Base-by-base conservation (phyloP, 2,113 vertebrate species). In the Tenebrosternarchus preto region DNA sequence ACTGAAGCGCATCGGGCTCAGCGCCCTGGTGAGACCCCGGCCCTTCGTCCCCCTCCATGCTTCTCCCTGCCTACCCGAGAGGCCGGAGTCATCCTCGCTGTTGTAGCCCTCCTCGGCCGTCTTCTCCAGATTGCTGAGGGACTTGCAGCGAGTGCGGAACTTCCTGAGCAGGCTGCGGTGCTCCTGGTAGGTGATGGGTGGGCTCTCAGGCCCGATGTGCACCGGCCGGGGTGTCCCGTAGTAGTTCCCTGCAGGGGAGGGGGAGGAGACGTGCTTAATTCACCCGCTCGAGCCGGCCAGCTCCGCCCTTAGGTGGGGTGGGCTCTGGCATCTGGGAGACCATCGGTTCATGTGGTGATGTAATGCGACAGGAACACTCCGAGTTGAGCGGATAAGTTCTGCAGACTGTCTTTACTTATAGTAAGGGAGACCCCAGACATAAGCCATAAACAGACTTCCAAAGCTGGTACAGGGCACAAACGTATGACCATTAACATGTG, bases 101-200 rank as follows among this genome's bases (percentile, higher is more conserved):
- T 91, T 88, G 61, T 90, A 88, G 0, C 80, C 88, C 55, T 93
- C 92, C 46, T 90, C 91, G 36, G 78, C 89, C 1, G 90, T 70
- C 82, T 94, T 94, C 87, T 94, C 93, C 86, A 94, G 89, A 88
- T 94, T 93, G 90, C 92, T 94, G 59, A 94, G 92, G 0, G 93
- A 94, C 85, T 92, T 94, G 90, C 93, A 92, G 83, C 93, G 92
- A 16, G 92, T 94, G 82, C 92, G 89, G 82, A 93, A 94, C 82
- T 92, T 94, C 81, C 89, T 85, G 80, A 94, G 90, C 84, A 94
- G 91, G 86, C 93, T 93, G 73, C 93, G 90, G 81, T 94, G 93
- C 66, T 94, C 93, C 89, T 93, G 92, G 86, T 93, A 94, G 63
- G 91, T 93, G 83, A 94, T 93, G 81, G 93, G 92, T 36, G 92